A percentile compares a stretch with the other conserved stretches of the same genome.
Evolutionary conservation across 2,888 invertebrate genomes (phyloP).

Genomic region (Drosophila neonasuta): DNA sequence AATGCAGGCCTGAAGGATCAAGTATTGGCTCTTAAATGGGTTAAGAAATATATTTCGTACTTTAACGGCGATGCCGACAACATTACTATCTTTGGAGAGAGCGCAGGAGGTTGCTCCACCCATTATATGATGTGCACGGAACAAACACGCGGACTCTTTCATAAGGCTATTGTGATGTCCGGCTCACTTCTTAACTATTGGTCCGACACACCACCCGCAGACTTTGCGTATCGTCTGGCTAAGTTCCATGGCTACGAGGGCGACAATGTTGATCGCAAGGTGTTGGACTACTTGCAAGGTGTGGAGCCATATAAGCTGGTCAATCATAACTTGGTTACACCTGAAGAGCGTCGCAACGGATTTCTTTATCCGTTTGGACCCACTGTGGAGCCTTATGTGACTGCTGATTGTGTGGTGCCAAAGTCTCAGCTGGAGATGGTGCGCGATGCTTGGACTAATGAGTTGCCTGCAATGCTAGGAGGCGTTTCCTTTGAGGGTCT

Average conservation of each 20-base stretch:
- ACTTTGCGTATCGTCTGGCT: constrained; percentile 78
- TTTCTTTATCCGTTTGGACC: constrained; percentile 76
- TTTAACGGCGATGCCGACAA: constrained; percentile 83
- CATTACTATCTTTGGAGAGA: constrained; percentile 83
- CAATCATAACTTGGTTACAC: constrained; percentile 66
- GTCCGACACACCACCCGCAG: constrained; percentile 65
- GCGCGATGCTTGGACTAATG: constrained; percentile 77
- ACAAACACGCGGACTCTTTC: constrained; percentile 81
- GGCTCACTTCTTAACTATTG: constrained; percentile 75
- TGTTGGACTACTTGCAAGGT: constrained; percentile 79
- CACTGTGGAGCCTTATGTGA: constrained; percentile 76
- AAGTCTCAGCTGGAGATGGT: constrained; percentile 73
- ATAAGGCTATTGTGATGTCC: constrained; percentile 80
- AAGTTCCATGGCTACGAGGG: constrained; percentile 78
- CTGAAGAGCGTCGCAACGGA: constrained; percentile 70
- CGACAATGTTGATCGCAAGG: constrained; percentile 77
- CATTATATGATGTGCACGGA: constrained; percentile 83
- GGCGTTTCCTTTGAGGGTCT: constrained; percentile 80
- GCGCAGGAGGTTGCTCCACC: constrained; percentile 83
- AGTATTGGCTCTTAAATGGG: constrained; percentile 83
- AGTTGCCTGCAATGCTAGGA: constrained; percentile 78
- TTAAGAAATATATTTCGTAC: constrained; percentile 82
- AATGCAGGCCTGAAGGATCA: constrained; percentile 84
- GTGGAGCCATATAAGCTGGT: constrained; percentile 71
- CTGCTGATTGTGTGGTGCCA: constrained; percentile 74